Conservation (phyloP, 2,888 invertebrate genomes). For the Achlya flavicornis region DNA sequence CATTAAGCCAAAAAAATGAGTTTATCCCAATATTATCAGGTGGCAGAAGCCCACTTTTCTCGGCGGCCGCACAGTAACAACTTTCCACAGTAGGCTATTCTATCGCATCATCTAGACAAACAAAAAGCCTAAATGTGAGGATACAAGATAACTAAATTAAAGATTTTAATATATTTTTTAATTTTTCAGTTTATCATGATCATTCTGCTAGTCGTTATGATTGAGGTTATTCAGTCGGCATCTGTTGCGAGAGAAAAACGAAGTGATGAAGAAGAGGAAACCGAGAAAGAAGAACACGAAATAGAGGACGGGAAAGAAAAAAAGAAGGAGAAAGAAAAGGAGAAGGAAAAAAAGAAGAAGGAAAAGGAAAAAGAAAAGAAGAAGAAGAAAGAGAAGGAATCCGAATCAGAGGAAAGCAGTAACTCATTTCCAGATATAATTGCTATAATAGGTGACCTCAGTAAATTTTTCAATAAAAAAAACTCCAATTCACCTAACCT, state of each 20-base stretch:
- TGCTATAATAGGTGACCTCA: constrained; percentile 15
- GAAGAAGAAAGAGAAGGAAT: neutral
- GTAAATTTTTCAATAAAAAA: constrained; percentile 16
- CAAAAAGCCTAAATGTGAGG: too few species aligned
- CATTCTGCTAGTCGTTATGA: neutral
- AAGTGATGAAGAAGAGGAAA: constrained; percentile 12
- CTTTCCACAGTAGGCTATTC: too few species aligned
- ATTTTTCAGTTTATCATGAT: neutral
- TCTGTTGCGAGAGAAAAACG: constrained; percentile 20
- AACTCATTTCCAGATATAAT: neutral
- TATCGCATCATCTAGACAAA: too few species aligned
- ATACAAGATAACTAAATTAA: too few species aligned
- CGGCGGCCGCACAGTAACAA: too few species aligned
- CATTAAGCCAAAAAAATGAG: too few species aligned
- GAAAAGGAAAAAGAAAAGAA: neutral
- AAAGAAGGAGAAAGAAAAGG: constrained; percentile 11
- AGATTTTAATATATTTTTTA: neutral
- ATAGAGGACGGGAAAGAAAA: constrained; percentile 6
- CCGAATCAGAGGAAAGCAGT: neutral
- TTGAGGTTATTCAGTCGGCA: constrained; percentile 9
- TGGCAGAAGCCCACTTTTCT: too few species aligned
- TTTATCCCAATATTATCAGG: too few species aligned
- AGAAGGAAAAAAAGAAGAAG: constrained; percentile 1
- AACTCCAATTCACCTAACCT: too few species aligned
- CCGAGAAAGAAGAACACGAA: neutral